phyloP scores from a whole-genome alignment of 1,140 invertebrate species.

The Dendroctonus valens region DNA sequence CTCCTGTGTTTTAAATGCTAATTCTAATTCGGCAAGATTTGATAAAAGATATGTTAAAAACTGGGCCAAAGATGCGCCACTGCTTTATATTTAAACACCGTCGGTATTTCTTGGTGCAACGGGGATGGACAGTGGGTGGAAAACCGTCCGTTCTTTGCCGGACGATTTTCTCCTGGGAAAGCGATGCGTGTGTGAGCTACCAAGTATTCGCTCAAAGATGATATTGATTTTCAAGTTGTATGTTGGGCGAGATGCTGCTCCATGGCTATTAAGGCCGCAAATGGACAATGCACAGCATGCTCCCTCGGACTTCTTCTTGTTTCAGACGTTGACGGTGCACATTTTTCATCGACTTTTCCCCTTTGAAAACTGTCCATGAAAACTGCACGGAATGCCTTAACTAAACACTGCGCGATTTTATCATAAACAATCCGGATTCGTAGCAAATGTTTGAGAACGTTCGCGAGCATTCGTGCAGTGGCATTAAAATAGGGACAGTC shows the following conservation, averaged over 20 bases:
- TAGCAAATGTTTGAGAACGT: too few relatives aligned
- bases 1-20: too few relatives aligned
- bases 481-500: too few relatives aligned
- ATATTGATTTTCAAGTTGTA: constrained; percentile 51
- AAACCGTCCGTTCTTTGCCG: constrained; percentile 15
- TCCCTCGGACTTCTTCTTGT: constrained; percentile 1
- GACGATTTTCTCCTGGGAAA: constrained; percentile 39
- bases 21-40: too few relatives aligned
- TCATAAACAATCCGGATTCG: too few relatives aligned
- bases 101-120: constrained; percentile 20
- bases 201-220: constrained; percentile 51
- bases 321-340: constrained; percentile 20
- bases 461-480: too few relatives aligned
- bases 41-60: too few relatives aligned
- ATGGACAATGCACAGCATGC: constrained; percentile 23
- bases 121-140: constrained; percentile 18
- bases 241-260: constrained; percentile 38
- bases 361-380: too few relatives aligned
- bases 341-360: constrained; percentile 19
- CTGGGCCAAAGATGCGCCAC: constrained; percentile 3
- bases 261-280: constrained; percentile 22
- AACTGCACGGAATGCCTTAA: too few relatives aligned
- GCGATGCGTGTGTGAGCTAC: constrained; percentile 50
- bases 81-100: constrained; percentile 8
- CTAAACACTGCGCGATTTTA: too few relatives aligned